A percentile compares a stretch with the other conserved stretches of the same genome.
Conservation (phyloP, 2,113 vertebrate genomes). For the Melanerpes aurifrons region DNA sequence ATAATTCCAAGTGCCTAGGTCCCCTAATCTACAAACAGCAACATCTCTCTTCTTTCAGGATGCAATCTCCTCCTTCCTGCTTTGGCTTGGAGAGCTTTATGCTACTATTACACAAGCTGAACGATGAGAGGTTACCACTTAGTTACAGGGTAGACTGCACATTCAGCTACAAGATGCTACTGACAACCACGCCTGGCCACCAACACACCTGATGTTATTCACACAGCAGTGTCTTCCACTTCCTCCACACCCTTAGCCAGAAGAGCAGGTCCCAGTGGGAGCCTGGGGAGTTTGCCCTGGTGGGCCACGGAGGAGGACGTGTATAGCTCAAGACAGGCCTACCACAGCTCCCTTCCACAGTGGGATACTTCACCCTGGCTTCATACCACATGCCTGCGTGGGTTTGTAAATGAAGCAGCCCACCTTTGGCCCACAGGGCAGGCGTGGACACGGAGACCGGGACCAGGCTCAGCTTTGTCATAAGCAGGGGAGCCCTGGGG, state of each 20-base stretch:
- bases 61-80: neutral
- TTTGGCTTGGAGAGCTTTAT: neutral
- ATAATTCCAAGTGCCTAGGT: neutral
- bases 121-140: neutral
- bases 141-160: neutral
- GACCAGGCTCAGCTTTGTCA: neutral
- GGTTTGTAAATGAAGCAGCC: neutral
- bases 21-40: neutral
- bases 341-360: fast-evolving
- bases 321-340: fast-evolving
- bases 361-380: fast-evolving
- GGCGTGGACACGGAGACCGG: fast-evolving
- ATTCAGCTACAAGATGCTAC: neutral
- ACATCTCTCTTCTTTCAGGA: neutral
- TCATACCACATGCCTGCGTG: neutral
- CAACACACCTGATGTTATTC: neutral
- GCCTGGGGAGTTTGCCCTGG: neutral
- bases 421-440: fast-evolving
- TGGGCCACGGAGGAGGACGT: fast-evolving
- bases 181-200: neutral
- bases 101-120: neutral
- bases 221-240: neutral
- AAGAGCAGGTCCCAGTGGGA: fast-evolving
- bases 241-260: neutral
- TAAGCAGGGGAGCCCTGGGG: neutral